Percentiles rank a stretch among this genome's conserved stretches.
These are phyloP conservation scores for Galerucella pusilla DNA, from an alignment of 2,888 invertebrate species.

Conservation along the genomic window DNA sequence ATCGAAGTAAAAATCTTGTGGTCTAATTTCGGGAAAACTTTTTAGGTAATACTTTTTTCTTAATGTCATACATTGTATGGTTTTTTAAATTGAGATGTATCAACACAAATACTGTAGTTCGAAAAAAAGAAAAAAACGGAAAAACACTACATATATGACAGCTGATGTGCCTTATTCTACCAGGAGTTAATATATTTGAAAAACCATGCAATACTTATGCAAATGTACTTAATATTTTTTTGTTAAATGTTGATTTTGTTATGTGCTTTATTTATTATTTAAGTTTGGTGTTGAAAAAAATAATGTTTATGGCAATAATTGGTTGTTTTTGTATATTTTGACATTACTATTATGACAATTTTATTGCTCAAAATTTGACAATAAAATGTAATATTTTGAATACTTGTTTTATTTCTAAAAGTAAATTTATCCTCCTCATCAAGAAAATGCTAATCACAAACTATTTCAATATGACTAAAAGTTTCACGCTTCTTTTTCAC, in stretches of 20 bases:
- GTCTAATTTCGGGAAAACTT: background rate
- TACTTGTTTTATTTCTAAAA: background rate
- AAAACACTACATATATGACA: background rate
- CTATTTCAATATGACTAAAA: too few species aligned
- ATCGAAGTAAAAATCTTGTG: background rate
- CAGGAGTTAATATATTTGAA: background rate
- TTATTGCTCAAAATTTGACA: conserved; percentile 20
- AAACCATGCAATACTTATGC: background rate
- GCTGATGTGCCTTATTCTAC: conserved; percentile 1
- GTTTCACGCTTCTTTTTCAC: too few species aligned
- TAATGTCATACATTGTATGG: background rate
- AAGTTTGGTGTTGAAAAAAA: background rate
- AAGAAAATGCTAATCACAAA: too few species aligned
- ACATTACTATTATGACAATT: conserved; percentile 1
- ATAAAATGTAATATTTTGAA: background rate
- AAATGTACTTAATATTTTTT: conserved; percentile 5
- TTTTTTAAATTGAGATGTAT: background rate
- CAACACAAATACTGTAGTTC: background rate
- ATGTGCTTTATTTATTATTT: background rate
- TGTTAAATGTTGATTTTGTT: conserved; percentile 1
- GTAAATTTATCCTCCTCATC: background rate
- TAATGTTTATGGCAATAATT: background rate
- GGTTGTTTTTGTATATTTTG: conserved; percentile 1
- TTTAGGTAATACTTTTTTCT: background rate
- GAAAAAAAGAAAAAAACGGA: background rate